Base-by-base conservation (phyloP, 2,888 invertebrate genomes). In the Sphaerophoria rueppellii region DNA sequence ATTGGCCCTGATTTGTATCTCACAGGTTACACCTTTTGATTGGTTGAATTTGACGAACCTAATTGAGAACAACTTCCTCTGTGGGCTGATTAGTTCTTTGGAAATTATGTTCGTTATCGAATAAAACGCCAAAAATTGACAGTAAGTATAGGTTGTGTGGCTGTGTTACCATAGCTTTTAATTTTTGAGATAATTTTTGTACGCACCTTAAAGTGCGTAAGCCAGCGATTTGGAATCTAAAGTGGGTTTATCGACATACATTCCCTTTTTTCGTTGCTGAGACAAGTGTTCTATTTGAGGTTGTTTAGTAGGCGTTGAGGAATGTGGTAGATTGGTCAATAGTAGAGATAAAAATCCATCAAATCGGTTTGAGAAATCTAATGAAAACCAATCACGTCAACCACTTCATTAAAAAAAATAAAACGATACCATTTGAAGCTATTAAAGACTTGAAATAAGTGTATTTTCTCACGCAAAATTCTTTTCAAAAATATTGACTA, bases 141-240 rank as follows among this genome's bases (percentile, higher is more conserved):
- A 40, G 40, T 40, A 40, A 43, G 24, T 46, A 43, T 24, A 6
- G 24, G 16, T 54, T 40, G 54, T 67, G 16, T 40, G 37, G 9
- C 12, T 40, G 40, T 9, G 40, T 40, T 54, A 67, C 24, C 6
- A 24, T 24, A 24, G 24, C 24, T 24, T 24, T 24, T 37, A 50
- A 52, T 67, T 67, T 40, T 54, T 6, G 3, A 67, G 52, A 67
- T 67, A 54, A 54, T 67, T 32, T 24, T n/a, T 46, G 1, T 52
- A 67, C 54, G 54, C 67, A 4, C 67, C 67, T 32, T 67, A 32
- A 67, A 54, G 40, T 67, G 52, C 54, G 54, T 67, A 54, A 54
- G 50, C n/a, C 4, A 54, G 4, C 37, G 4, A 40, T 40, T 67
- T 40, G 4, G 16, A 24, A 16, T n/a, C 6, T n/a, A 16, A 40